A percentile compares a stretch with the other conserved stretches of the same genome.
Conservation (phyloP, 2,888 invertebrate species). For the Eutolmus rufibarbis region DNA sequence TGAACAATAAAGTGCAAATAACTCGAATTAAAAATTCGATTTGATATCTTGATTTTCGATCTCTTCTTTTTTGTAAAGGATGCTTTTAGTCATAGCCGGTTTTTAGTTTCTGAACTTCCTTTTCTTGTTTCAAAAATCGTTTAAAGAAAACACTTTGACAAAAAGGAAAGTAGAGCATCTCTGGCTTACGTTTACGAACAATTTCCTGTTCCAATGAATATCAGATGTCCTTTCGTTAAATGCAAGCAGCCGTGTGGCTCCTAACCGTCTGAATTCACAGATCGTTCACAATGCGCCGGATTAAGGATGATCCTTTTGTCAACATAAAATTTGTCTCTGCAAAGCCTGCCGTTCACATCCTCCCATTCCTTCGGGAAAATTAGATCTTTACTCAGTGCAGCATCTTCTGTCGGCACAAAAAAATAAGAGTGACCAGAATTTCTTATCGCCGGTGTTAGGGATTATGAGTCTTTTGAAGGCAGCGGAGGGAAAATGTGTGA, state of each 20-base stretch:
- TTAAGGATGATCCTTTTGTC: slow-evolving; percentile 27
- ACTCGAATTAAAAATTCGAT: too few relatives aligned
- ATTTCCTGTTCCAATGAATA: background rate
- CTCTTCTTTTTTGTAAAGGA: too few relatives aligned
- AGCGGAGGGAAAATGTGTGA: background rate
- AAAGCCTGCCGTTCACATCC: background rate
- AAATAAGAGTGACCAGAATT: background rate
- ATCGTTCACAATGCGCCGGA: background rate
- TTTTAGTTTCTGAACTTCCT: too few relatives aligned
- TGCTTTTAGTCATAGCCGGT: too few relatives aligned
- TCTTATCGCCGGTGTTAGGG: background rate
- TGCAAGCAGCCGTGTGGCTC: background rate
- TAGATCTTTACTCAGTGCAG: background rate
- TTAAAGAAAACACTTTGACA: background rate
- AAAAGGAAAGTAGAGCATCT: background rate
- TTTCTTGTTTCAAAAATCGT: background rate
- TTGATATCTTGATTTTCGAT: too few relatives aligned
- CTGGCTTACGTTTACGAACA: background rate
- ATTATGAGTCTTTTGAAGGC: background rate
- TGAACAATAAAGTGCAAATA: too few relatives aligned
- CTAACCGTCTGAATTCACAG: background rate
- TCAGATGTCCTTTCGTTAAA: background rate
- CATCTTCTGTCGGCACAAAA: background rate
- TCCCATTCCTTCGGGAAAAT: slow-evolving; percentile 9
- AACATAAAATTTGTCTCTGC: slow-evolving; percentile 7